These are phyloP conservation scores for Temnothorax ravouxi DNA, from an alignment of 2,888 invertebrate species.

Conservation along the genomic window DNA sequence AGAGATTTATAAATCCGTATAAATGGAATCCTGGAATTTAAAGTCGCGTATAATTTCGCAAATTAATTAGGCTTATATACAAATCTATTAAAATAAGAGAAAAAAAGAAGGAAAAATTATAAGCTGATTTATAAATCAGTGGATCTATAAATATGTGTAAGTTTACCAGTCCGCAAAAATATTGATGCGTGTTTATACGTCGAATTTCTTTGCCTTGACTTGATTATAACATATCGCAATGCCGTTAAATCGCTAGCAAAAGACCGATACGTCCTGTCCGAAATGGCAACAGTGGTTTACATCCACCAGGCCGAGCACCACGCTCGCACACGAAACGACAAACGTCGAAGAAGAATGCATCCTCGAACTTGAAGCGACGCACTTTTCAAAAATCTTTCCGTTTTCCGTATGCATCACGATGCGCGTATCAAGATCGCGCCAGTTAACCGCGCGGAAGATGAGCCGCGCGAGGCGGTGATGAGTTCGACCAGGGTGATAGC, in stretches of 20 bases:
- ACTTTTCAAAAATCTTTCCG: not conserved
- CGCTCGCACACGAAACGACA: not conserved
- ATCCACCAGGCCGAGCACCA: not conserved
- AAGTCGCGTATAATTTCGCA: not conserved
- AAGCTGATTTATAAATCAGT: not conserved
- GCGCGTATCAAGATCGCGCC: not conserved
- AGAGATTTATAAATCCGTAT: not conserved
- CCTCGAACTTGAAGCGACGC: constrained; percentile 14
- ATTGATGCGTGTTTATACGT: not conserved
- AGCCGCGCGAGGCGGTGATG: not conserved
- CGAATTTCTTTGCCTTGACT: not conserved
- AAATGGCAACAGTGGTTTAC: not conserved
- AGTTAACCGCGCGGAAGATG: not conserved
- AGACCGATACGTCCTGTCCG: not conserved
- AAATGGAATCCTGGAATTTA: not conserved
- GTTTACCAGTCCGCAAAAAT: not conserved
- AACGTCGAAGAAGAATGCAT: not conserved
- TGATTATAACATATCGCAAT: not conserved
- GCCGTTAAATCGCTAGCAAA: not conserved
- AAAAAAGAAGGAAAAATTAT: not conserved
- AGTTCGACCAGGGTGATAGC: not conserved
- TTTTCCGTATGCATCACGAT: not conserved
- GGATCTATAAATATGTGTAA: not conserved
- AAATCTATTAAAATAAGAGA: not conserved
- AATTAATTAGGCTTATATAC: not conserved